Base-by-base conservation (phyloP, 2,797 vertebrate species). In the Adelosebastes latens region DNA sequence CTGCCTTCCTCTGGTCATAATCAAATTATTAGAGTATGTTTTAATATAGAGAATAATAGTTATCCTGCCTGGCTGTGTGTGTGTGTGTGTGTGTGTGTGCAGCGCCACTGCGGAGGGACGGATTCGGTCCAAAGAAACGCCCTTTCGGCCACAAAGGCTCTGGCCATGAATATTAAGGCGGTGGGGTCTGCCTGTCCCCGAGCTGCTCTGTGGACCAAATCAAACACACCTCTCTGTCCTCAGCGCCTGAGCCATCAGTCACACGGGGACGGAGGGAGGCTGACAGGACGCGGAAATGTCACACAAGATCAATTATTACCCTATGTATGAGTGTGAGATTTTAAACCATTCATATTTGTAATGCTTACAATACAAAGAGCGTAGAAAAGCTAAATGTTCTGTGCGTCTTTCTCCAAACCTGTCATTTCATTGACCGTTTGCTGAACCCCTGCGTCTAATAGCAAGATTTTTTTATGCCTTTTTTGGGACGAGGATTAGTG, bases 81-180 rank as follows among this genome's bases (percentile, higher is more conserved):
- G 0, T 46, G 0, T 46, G 16, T 62, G 60, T n/a, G 18, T 74
- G 22, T 55, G 16, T 4, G 39, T 55, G 59, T 10, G 58, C 12
- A 70, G 49, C 9, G 61, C 31, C 31, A 60, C 49, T 49, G 10
- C 34, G 27, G 56, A 67, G 18, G 67, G 42, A 71, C 16, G 9
- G 70, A 53, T 83, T 36, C 63, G 63, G 32, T 60, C 80, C 69
- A 52, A 53, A 74, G 71, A 79, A 81, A 77, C 55, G 66, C 60
- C 85, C 78, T 82, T 79, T 89, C 62, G 72, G 84, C 39, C 77
- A 77, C 80, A 72, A 83, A 85, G 77, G 58, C 75, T 72, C 83
- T 55, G 65, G 52, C 31, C 77, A 84, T 90, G 86, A 91, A 93
- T 92, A 91, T 91, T 85, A 87, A 92, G 53, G 71, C 53, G 8